Evolutionary conservation across 2,113 vertebrate species (phyloP), one percentile per base, ranked within the genome.

Genomic region (Raja brachyura): DNA sequence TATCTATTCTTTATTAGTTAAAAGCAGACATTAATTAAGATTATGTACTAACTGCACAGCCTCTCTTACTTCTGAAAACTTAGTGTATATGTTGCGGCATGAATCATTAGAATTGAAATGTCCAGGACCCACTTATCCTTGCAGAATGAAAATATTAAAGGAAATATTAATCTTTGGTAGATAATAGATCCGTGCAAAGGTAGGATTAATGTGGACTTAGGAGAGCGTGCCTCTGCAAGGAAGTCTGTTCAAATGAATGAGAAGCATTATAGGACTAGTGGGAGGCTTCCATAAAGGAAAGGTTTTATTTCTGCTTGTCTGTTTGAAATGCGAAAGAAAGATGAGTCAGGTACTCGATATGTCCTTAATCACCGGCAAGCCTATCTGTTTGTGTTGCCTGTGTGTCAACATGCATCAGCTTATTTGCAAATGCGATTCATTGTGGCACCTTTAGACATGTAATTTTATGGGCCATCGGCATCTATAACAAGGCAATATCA

Each of bases 251-350:
- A 28, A 73, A 54, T 92, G 90, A 54, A 92, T 54, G 66, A 92
- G 66, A 13, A 73, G 39, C 39, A 54, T 25, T 70, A 92, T 20
- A 92, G 88, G 18, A 66, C 33, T 22, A 92, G 88, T 70, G 31
- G 88, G 63, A 10, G 94, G 93, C 22, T 94, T 93, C 94, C 94
- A 93, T 93, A 94, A 94, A 94, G 94, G 5, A 74, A 74, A 94
- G 93, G 77, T 22, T 93, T 93, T 92, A 93, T 94, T 95, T 16
- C 94, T 95, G 92, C 63, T 48, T 94, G 90, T 93, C 70, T 93
- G 81, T 94, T 94, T 95, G 93, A 95, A 95, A 96, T 95, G 94
- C 94, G 95, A 94, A 94, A 95, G 93, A 94, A 94, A 93, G 94
- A 94, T 81, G 78, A 95, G 94, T 94, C 95, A 96, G 93, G 94